Evolutionary conservation across 2,797 vertebrate species (phyloP).

Genomic region (Lepidocolaptes lacrymiger): DNA sequence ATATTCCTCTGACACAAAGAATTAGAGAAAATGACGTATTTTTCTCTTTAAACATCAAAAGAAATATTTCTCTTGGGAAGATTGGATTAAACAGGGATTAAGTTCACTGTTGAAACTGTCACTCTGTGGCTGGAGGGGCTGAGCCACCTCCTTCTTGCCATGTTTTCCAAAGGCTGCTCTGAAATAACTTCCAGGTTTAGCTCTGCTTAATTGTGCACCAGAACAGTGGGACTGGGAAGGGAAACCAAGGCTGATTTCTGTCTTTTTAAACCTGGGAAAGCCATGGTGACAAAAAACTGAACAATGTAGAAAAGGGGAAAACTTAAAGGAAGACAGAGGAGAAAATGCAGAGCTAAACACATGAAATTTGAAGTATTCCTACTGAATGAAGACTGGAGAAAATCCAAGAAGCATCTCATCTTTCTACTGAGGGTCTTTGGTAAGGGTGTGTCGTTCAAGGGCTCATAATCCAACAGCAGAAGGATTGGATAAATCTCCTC

Average conservation of each 20-base stretch:
- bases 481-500: background rate
- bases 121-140: background rate
- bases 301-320: background rate
- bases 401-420: background rate
- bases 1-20: slow-evolving; percentile 23
- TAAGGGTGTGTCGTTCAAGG: background rate
- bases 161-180: background rate
- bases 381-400: background rate
- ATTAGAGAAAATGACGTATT: slow-evolving; percentile 19
- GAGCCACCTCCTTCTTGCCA: background rate
- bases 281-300: background rate
- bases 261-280: background rate
- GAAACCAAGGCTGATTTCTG: background rate
- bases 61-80: slow-evolving; percentile 23
- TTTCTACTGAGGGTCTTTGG: background rate
- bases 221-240: background rate
- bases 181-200: background rate
- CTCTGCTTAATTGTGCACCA: background rate
- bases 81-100: slow-evolving; percentile 49
- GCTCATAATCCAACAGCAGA: background rate
- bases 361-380: background rate
- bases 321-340: background rate
- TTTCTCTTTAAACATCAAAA: slow-evolving; percentile 48
- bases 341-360: background rate
- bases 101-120: slow-evolving; percentile 33